Evolutionary conservation across 35 echinoderm and acorn worm species (phyloP).

Genomic region (Acanthaster planci): DNA sequence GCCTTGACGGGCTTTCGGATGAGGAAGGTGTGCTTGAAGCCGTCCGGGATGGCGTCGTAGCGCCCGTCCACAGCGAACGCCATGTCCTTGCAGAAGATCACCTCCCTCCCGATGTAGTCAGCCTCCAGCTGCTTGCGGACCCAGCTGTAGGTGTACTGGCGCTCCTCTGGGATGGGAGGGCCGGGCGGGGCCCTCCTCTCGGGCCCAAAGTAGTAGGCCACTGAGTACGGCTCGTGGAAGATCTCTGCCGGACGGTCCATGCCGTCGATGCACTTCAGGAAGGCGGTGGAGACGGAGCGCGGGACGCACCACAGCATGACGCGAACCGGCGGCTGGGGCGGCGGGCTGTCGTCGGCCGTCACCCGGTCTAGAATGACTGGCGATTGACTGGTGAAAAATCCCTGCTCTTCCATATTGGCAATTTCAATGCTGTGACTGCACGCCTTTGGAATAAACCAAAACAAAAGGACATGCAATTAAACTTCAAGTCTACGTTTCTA

Average conservation of each 20-base stretch:
- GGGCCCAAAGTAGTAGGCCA: slow-evolving; percentile 45
- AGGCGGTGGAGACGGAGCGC: slow-evolving; percentile 40
- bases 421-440: no score
- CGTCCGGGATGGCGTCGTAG: slow-evolving; percentile 38
- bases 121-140: slow-evolving; percentile 46
- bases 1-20: slow-evolving; percentile 51
- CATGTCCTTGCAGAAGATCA: slow-evolving; percentile 57
- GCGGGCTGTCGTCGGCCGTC: background rate
- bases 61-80: slow-evolving; percentile 51
- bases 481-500: no score
- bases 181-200: slow-evolving; percentile 32
- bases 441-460: no score
- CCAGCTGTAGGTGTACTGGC: slow-evolving; percentile 38
- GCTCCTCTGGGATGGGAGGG: slow-evolving; percentile 25
- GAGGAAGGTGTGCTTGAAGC: slow-evolving; percentile 53
- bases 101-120: slow-evolving; percentile 27
- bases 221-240: slow-evolving; percentile 37
- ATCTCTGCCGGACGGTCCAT: slow-evolving; percentile 23
- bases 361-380: background rate
- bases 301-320: slow-evolving; percentile 50
- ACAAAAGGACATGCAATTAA: no score
- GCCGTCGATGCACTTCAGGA: slow-evolving; percentile 35
- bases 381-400: background rate
- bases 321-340: background rate
- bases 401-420: background rate